phyloP scores from a whole-genome alignment of 1,140 invertebrate species.

The Calosoma granatense region DNA sequence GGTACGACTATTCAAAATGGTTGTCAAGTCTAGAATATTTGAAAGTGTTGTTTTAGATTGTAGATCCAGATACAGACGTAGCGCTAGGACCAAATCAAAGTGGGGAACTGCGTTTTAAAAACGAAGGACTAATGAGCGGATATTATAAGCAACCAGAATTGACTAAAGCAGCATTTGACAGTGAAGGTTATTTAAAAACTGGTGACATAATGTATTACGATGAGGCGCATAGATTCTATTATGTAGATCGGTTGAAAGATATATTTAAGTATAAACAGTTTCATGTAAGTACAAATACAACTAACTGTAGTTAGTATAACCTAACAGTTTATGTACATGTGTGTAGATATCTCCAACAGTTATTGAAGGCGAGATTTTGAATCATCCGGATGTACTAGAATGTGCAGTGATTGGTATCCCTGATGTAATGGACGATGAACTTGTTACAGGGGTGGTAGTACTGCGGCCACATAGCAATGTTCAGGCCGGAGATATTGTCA shows the following conservation, averaged over 20 bases:
- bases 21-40: too few species aligned
- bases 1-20: too few species aligned
- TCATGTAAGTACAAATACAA: conserved; percentile 40
- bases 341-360: not conserved
- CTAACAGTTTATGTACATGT: too few species aligned
- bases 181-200: conserved; percentile 52
- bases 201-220: conserved; percentile 62
- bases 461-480: too few species aligned
- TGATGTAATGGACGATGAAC: not conserved
- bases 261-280: conserved; percentile 57
- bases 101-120: conserved; percentile 47
- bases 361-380: not conserved
- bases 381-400: not conserved
- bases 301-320: too few species aligned
- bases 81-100: conserved; percentile 35
- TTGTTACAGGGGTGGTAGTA: not conserved
- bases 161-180: conserved; percentile 48
- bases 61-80: conserved; percentile 37
- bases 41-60: conserved; percentile 22
- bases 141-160: conserved; percentile 42
- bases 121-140: conserved; percentile 40
- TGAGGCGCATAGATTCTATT: conserved; percentile 49
- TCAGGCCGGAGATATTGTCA: too few species aligned
- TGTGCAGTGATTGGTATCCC: not conserved
- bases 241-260: conserved; percentile 63